A percentile compares a stretch with the other conserved stretches of the same genome.
These are phyloP conservation scores for Eulimnadia texana DNA, from an alignment of 1,140 invertebrate species.

Conservation along the genomic window DNA sequence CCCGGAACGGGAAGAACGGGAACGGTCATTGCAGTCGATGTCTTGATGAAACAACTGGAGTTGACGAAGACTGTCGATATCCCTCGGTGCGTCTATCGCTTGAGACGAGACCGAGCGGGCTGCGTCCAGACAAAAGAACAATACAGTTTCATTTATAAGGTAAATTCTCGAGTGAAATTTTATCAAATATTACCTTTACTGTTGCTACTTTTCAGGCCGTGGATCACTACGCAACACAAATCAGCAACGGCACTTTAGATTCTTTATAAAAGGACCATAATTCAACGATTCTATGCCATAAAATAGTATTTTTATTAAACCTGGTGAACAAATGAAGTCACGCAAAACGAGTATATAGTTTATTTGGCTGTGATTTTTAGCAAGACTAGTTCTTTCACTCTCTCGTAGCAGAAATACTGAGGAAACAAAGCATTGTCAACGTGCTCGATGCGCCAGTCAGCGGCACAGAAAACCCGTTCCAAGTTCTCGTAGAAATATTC, in stretches of 20 bases:
- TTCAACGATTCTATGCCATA: background rate
- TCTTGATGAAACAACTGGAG: slow-evolving; percentile 48
- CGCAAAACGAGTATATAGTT: background rate
- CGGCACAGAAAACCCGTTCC: slow-evolving; percentile 4
- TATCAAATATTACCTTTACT: background rate
- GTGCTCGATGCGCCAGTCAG: slow-evolving; percentile 19
- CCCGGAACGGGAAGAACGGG: slow-evolving; percentile 80
- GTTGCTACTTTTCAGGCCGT: background rate
- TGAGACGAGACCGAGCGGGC: slow-evolving; percentile 70
- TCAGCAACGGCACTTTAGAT: slow-evolving; percentile 10
- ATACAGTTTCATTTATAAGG: slow-evolving; percentile 52
- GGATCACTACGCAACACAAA: slow-evolving; percentile 10
- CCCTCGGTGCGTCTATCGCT: slow-evolving; percentile 61
- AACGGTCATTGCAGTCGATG: slow-evolving; percentile 70
- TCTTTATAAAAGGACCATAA: slow-evolving; percentile 9
- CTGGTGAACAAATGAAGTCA: too few relatives aligned
- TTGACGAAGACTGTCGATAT: slow-evolving; percentile 47
- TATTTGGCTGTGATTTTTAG: slow-evolving; percentile 40
- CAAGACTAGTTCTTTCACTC: slow-evolving; percentile 56
- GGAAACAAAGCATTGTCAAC: slow-evolving; percentile 54
- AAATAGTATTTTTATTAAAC: too few relatives aligned
- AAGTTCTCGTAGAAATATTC: slow-evolving; percentile 46
- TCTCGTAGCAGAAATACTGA: slow-evolving; percentile 66
- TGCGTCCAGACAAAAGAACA: slow-evolving; percentile 67
- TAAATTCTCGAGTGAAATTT: slow-evolving; percentile 20